Conservation (phyloP, 1,140 invertebrate species). For the Glossosoma conforme region DNA sequence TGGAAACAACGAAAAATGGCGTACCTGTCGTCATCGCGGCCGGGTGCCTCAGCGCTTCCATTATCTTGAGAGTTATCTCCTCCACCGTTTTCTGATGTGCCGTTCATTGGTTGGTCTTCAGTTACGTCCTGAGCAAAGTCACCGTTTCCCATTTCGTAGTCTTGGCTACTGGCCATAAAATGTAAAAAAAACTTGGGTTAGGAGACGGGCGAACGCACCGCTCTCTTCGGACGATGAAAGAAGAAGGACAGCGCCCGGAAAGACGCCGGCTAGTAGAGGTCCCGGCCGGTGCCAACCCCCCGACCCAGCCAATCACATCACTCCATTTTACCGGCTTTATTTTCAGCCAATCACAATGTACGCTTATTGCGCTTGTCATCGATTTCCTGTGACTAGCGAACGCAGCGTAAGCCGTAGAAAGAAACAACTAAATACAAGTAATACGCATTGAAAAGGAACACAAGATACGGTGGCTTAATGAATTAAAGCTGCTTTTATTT, state of each 20-base stretch:
- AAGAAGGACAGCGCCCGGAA: conserved; percentile 22
- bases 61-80: conserved; percentile 56
- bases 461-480: too few species aligned
- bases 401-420: too few species aligned
- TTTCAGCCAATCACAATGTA: conserved; percentile 10
- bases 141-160: conserved; percentile 45
- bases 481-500: too few species aligned
- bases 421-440: too few species aligned
- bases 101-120: conserved; percentile 55
- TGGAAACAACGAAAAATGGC: conserved; percentile 23
- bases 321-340: too few species aligned
- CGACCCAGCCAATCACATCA: too few species aligned
- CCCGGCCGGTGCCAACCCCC: too few species aligned
- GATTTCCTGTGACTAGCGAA: conserved; percentile 24
- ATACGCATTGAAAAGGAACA: too few species aligned
- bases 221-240: conserved; percentile 22
- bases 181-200: conserved; percentile 19
- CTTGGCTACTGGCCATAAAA: conserved; percentile 21
- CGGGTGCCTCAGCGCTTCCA: conserved; percentile 59
- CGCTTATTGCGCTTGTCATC: conserved; percentile 9
- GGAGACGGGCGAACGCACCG: conserved; percentile 17
- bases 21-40: conserved; percentile 71
- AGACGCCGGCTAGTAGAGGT: conserved; percentile 23
- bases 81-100: conserved; percentile 55
- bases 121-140: conserved; percentile 67